Evolutionary conservation across 2,888 invertebrate genomes (phyloP).

Genomic region (Euclidia mi): DNA sequence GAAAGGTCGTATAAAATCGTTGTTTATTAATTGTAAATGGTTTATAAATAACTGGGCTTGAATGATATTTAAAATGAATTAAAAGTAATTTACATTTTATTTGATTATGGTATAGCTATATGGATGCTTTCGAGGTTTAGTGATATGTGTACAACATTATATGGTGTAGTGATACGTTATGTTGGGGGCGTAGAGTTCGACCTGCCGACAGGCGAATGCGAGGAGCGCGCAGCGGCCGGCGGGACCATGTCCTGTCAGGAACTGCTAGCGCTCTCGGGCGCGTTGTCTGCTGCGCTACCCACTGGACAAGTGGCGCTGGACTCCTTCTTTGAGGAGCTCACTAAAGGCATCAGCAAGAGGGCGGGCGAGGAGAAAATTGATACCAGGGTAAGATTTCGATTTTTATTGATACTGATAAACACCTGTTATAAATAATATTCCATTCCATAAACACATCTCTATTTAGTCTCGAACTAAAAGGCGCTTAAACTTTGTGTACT

Average conservation of each 20-base stretch:
- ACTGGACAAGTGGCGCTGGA: constrained; percentile 96
- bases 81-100: no score
- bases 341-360: constrained; percentile 92
- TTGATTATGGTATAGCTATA: no score
- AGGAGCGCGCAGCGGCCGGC: constrained; percentile 83
- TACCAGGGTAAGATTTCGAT: constrained; percentile 79
- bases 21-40: no score
- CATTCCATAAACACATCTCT: no score
- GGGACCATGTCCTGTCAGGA: constrained; percentile 96
- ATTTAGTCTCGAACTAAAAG: no score
- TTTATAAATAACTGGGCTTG: no score
- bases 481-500: no score
- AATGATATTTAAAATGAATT: no score
- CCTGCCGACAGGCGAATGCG: constrained; percentile 85
- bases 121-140: constrained; percentile 53
- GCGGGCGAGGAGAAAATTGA: constrained; percentile 84
- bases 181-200: constrained; percentile 84
- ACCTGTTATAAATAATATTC: no score
- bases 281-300: constrained; percentile 96
- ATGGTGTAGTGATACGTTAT: constrained; percentile 67
- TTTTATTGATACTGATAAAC: not conserved
- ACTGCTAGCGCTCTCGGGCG: constrained; percentile 97
- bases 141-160: constrained; percentile 24
- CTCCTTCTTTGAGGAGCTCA: constrained; percentile 94
- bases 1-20: no score